phyloP scores from a whole-genome alignment of 2,113 vertebrate genomes.

The Lipophrys pholis region DNA sequence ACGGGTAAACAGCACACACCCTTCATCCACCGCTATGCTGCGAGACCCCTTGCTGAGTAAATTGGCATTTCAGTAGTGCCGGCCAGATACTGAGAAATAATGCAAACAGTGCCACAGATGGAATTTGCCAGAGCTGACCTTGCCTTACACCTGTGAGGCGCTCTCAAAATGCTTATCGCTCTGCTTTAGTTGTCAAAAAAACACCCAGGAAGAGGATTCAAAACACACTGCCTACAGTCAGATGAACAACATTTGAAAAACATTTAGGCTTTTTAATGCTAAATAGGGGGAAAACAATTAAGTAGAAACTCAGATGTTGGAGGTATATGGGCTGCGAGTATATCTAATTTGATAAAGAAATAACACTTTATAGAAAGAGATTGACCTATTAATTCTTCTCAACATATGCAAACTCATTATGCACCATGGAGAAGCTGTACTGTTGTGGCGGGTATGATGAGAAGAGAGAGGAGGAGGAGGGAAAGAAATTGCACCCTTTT shows the following conservation, averaged over 20 bases:
- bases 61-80: slow-evolving; percentile 63
- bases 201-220: slow-evolving; percentile 1
- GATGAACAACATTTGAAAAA: not conserved
- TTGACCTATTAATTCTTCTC: slow-evolving; percentile 47
- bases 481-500: slow-evolving; percentile 50
- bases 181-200: slow-evolving; percentile 2
- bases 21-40: slow-evolving; percentile 44
- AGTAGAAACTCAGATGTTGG: slow-evolving; percentile 8
- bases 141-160: slow-evolving; percentile 21
- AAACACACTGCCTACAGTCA: slow-evolving; percentile 1
- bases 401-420: slow-evolving; percentile 50
- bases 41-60: slow-evolving; percentile 50
- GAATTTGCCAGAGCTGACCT: slow-evolving; percentile 53
- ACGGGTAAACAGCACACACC: slow-evolving; percentile 56
- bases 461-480: slow-evolving; percentile 20
- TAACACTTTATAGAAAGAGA: slow-evolving; percentile 36
- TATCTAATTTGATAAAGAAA: slow-evolving; percentile 40
- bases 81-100: slow-evolving; percentile 53
- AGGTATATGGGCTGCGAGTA: not conserved
- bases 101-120: slow-evolving; percentile 37
- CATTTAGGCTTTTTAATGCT: no score
- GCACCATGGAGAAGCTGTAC: slow-evolving; percentile 23
- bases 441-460: slow-evolving; percentile 27
- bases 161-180: not conserved
- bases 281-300: no score